A percentile compares a stretch with the other conserved stretches of the same genome.
Conservation (phyloP, 2,113 vertebrate species). For the Psophia crepitans region DNA sequence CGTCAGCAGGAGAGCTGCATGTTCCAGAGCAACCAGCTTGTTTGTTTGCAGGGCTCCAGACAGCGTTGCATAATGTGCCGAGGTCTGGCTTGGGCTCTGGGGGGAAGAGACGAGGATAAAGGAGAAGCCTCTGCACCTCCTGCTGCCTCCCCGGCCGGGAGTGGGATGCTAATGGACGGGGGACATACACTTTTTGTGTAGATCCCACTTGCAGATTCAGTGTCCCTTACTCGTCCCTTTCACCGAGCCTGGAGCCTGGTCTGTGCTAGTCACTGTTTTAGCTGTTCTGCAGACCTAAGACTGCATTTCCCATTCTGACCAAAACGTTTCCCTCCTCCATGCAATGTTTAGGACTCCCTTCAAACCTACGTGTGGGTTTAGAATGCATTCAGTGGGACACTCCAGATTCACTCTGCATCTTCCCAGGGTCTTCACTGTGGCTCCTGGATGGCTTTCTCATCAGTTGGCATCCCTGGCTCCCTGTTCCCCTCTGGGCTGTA, state of each 20-base stretch:
- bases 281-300: neutral
- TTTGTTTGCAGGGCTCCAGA: neutral
- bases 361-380: neutral
- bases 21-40: neutral
- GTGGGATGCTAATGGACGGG: fast-evolving
- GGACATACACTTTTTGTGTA: too few species aligned
- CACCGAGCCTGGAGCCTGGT: neutral
- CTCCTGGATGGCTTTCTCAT: neutral
- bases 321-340: neutral
- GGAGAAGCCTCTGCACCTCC: neutral
- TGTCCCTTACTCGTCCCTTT: neutral
- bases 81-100: neutral
- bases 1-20: neutral
- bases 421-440: neutral
- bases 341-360: neutral
- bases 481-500: fast-evolving
- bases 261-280: neutral
- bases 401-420: neutral
- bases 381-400: neutral
- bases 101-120: neutral
- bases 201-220: neutral
- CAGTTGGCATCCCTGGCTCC: neutral
- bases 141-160: neutral
- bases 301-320: neutral
- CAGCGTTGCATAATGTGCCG: neutral